Conservation (phyloP, 2,888 invertebrate genomes). For the Epistrophe eligans region DNA sequence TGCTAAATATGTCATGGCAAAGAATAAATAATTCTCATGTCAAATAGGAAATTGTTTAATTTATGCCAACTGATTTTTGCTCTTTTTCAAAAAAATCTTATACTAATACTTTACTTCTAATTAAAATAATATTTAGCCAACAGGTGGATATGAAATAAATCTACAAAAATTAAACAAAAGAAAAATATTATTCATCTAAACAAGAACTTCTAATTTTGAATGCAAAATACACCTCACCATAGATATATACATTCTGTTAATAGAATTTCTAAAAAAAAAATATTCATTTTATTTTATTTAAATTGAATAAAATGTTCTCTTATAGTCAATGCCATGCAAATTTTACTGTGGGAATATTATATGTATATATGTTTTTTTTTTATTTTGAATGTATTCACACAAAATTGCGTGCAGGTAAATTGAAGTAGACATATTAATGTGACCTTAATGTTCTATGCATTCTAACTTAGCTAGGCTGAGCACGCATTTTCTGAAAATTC, state of each 20-base stretch:
- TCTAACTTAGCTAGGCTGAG: constrained; percentile 47
- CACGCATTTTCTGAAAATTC: constrained; percentile 29
- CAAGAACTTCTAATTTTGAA: background rate
- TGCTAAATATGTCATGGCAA: background rate
- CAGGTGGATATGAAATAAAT: constrained; percentile 5
- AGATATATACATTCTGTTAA: background rate
- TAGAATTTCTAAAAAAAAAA: background rate
- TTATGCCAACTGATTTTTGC: constrained; percentile 7
- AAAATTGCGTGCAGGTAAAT: constrained; percentile 32
- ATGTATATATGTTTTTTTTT: background rate
- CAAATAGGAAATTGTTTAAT: constrained; percentile 5
- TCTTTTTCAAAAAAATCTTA: constrained; percentile 6
- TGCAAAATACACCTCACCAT: background rate
- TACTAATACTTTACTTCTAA: background rate
- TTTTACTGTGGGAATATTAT: background rate
- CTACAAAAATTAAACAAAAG: background rate
- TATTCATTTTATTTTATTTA: constrained; percentile 28
- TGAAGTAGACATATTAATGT: constrained; percentile 48
- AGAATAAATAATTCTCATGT: background rate
- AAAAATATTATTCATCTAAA: background rate
- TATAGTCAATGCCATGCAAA: constrained; percentile 20
- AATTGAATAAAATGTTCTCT: constrained; percentile 45
- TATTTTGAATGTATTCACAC: constrained; percentile 5
- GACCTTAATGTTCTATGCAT: constrained; percentile 50
- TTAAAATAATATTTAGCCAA: constrained; percentile 13